Conservation (phyloP, 1,140 invertebrate genomes). For the Hypsibius dujardini region DNA sequence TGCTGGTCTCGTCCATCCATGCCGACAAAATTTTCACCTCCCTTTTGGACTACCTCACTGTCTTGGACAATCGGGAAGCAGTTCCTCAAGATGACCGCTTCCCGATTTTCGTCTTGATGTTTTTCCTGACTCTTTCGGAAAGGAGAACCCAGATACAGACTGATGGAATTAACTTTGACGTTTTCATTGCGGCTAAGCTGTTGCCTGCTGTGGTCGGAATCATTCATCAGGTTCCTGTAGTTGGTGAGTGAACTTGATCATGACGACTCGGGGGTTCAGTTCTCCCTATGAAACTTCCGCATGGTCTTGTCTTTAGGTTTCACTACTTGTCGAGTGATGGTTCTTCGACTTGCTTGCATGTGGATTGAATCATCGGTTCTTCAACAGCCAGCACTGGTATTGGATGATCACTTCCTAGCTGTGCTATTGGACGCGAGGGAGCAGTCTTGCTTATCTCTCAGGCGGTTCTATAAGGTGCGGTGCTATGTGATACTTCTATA, state of each 20-base stretch:
- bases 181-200: background rate
- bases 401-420: constrained; percentile 3
- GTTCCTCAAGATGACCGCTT: background rate
- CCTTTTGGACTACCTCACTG: background rate
- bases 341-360: constrained; percentile 2
- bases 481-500: no score
- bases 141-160: no score
- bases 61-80: background rate
- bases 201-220: background rate
- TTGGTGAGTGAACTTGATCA: background rate
- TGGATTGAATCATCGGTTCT: background rate
- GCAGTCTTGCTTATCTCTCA: background rate
- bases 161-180: no score
- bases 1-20: background rate
- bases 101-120: background rate
- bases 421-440: constrained; percentile 1
- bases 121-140: background rate
- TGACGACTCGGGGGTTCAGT: no score
- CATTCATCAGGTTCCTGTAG: background rate
- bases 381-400: background rate
- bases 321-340: background rate
- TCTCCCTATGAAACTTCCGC: background rate
- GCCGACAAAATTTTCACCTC: background rate
- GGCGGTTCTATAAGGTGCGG: background rate
- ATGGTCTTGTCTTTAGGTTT: constrained; percentile 3